Conservation (phyloP, 2,113 vertebrate genomes). For the Drymodes brunneopygia region DNA sequence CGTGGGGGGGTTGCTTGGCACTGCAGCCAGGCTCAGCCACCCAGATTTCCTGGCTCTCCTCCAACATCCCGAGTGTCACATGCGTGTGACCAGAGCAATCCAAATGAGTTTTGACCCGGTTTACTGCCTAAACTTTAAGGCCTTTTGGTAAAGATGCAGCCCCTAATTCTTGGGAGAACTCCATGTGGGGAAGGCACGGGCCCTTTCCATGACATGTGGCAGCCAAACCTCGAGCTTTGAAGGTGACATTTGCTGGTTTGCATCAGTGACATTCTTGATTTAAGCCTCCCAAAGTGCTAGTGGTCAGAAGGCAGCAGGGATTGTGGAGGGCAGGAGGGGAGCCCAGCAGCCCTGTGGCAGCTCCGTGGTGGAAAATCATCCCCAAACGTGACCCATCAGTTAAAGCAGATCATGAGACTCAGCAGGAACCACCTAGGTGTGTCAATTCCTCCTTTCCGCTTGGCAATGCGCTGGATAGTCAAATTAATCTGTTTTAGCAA, state of each 20-base stretch:
- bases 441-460: conserved; percentile 25
- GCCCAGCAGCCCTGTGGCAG: not conserved
- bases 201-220: not conserved
- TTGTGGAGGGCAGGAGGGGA: not conserved
- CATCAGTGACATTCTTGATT: not conserved
- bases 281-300: not conserved
- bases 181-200: rapidly evolving
- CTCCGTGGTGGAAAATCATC: not conserved
- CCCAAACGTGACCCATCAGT: not conserved
- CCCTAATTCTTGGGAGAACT: not conserved
- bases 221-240: not conserved
- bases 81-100: not conserved
- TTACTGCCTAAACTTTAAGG: not conserved
- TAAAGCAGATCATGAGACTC: not conserved
- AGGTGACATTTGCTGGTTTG: not conserved
- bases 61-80: not conserved
- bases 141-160: not conserved
- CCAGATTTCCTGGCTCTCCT: not conserved
- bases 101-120: not conserved
- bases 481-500: conserved; percentile 35
- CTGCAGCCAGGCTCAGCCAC: not conserved
- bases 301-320: not conserved
- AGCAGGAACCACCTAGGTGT: conserved; percentile 36
- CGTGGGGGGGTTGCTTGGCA: not conserved
- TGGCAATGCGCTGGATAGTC: not conserved